phyloP scores from a whole-genome alignment of 2,113 vertebrate species.

The Oxyura jamaicensis region DNA sequence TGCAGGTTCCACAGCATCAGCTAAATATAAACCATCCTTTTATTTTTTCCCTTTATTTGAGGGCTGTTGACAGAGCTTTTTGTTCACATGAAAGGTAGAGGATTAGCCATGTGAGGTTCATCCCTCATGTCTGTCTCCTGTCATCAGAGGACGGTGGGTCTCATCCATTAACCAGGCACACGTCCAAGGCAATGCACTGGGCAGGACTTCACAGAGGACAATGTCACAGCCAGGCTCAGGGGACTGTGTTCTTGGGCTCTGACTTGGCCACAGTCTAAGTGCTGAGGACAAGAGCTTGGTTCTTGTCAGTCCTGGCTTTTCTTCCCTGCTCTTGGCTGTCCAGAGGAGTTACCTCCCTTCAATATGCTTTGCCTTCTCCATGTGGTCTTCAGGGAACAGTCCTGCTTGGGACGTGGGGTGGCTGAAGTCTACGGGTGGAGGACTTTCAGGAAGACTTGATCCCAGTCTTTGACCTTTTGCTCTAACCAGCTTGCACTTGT shows the following conservation, averaged over 20 bases:
- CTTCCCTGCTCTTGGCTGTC: not conserved
- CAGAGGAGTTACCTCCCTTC: not conserved
- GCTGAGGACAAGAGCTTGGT: not conserved
- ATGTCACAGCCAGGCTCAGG: not conserved
- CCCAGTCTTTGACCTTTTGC: not conserved
- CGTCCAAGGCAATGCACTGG: not conserved
- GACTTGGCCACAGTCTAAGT: not conserved
- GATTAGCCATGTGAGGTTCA: conserved; percentile 55
- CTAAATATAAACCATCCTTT: conserved; percentile 68
- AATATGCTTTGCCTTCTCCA: not conserved
- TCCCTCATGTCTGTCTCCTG: conserved; percentile 39
- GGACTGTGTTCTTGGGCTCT: not conserved
- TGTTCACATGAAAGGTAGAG: conserved; percentile 62
- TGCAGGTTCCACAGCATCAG: conserved; percentile 27
- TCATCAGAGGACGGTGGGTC: not conserved
- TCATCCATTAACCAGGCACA: conserved; percentile 6
- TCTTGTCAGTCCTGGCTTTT: not conserved
- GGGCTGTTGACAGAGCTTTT: conserved; percentile 57
- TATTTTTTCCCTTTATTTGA: conserved; percentile 57
- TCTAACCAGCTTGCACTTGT: not conserved
- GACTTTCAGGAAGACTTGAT: not conserved
- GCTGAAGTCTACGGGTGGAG: not conserved
- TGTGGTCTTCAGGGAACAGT: not conserved
- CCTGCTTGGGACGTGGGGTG: not conserved
- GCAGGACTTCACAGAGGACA: not conserved